Conservation (phyloP, 2,797 vertebrate species). For the Tangara arthus region DNA sequence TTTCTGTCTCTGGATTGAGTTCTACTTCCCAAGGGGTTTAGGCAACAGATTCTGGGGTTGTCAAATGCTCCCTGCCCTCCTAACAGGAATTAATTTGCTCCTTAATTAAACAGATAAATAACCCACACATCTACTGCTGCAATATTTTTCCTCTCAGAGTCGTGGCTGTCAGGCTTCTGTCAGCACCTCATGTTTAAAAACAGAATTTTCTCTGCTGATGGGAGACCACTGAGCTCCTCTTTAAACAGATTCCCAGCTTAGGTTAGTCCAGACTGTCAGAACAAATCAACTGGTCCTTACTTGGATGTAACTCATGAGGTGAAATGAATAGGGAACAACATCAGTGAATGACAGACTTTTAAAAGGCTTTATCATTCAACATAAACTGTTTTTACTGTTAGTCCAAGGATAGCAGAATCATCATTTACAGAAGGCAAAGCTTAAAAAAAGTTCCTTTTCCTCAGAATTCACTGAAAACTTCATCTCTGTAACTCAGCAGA, state of each 20-base stretch:
- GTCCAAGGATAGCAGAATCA: not conserved
- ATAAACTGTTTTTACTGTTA: not conserved
- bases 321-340: not conserved
- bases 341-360: not conserved
- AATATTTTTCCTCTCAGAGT: not conserved
- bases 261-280: not conserved
- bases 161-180: conserved; percentile 9
- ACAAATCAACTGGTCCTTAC: not conserved
- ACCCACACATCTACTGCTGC: not conserved
- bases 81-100: conserved; percentile 26
- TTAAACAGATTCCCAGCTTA: not conserved
- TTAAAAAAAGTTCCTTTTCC: not conserved
- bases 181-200: not conserved
- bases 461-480: not conserved
- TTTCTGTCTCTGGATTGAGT: not conserved
- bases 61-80: not conserved
- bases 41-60: not conserved
- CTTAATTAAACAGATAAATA: conserved; percentile 57
- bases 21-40: not conserved
- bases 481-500: not conserved
- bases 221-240: not conserved
- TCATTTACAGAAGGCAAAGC: not conserved
- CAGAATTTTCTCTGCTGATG: not conserved
- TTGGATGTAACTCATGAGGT: not conserved
- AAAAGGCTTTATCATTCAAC: not conserved